phyloP scores from a whole-genome alignment of 2,797 vertebrate genomes.

The Muscicapa striata region DNA sequence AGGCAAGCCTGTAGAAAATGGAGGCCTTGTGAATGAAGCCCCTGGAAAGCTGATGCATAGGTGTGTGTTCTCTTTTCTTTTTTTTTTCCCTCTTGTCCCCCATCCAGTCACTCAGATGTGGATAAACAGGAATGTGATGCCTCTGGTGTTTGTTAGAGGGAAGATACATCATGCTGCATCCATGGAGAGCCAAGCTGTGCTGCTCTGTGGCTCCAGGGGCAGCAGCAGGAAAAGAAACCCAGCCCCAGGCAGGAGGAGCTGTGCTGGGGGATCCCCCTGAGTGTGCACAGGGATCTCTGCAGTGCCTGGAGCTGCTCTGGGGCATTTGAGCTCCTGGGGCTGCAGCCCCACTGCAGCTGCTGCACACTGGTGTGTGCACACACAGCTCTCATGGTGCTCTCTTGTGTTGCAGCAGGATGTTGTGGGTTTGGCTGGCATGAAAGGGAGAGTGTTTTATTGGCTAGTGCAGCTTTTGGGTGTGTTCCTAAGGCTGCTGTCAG shows the following conservation, averaged over 20 bases:
- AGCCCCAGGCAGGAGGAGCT: background rate
- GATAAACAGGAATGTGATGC: background rate
- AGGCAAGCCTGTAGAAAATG: slow-evolving; percentile 81
- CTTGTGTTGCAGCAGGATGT: background rate
- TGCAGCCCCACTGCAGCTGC: background rate
- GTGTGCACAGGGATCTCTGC: too few relatives aligned
- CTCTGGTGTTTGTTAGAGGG: background rate
- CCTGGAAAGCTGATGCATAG: slow-evolving; percentile 61
- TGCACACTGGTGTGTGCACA: background rate
- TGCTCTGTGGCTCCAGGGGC: background rate
- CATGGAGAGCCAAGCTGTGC: background rate
- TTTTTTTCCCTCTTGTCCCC: background rate
- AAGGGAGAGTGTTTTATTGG: background rate
- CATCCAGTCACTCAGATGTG: background rate
- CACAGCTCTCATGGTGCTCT: background rate
- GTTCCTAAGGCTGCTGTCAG: background rate
- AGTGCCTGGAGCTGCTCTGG: background rate
- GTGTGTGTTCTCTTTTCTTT: slow-evolving; percentile 35
- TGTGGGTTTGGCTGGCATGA: background rate
- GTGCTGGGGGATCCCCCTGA: accelerated
- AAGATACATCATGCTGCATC: accelerated
- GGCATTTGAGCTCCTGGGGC: background rate
- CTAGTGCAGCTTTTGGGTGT: background rate
- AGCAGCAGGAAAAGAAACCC: background rate
- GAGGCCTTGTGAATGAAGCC: slow-evolving; percentile 67